Evolutionary conservation across 2,888 invertebrate genomes (phyloP).

Genomic region (Hydrotaea diabolus): DNA sequence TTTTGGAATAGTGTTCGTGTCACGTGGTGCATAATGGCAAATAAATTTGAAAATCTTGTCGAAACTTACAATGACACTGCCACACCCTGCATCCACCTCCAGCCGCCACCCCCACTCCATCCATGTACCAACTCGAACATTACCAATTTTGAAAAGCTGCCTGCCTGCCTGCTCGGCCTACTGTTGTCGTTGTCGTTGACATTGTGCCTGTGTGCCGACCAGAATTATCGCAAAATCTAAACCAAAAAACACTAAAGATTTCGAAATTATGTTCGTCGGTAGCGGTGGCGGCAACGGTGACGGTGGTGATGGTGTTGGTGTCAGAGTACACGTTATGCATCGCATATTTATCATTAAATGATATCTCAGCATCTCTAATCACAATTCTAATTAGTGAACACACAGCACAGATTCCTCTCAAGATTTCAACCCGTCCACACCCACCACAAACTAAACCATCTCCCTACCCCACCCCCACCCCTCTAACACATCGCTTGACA

Average conservation of each 20-base stretch:
- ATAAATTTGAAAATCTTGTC: conserved; percentile 60
- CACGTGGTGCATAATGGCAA: conserved; percentile 65
- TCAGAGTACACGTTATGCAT: conserved; percentile 42
- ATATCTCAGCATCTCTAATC: conserved; percentile 66
- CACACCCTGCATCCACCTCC: conserved; percentile 39
- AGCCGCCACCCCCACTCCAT: background rate
- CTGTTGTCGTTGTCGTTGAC: conserved; percentile 15
- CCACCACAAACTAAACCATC: conserved; percentile 12
- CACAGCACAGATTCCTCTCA: conserved; percentile 7
- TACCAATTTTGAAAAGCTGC: background rate
- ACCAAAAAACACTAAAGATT: conserved; percentile 56
- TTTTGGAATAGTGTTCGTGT: conserved; percentile 53
- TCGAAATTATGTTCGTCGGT: conserved; percentile 60
- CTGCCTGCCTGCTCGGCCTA: too few relatives aligned
- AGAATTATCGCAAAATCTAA: conserved; percentile 65
- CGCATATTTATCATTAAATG: conserved; percentile 62
- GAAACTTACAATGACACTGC: conserved; percentile 46
- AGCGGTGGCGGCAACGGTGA: background rate
- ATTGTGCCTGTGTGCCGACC: conserved; percentile 46
- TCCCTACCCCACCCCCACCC: background rate
- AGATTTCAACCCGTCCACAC: conserved; percentile 25
- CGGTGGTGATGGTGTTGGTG: conserved; percentile 26
- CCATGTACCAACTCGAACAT: background rate
- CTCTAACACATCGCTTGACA: too few relatives aligned
- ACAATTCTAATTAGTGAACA: conserved; percentile 65